Conservation (phyloP, 2,888 invertebrate species). For the Amiota communis region DNA sequence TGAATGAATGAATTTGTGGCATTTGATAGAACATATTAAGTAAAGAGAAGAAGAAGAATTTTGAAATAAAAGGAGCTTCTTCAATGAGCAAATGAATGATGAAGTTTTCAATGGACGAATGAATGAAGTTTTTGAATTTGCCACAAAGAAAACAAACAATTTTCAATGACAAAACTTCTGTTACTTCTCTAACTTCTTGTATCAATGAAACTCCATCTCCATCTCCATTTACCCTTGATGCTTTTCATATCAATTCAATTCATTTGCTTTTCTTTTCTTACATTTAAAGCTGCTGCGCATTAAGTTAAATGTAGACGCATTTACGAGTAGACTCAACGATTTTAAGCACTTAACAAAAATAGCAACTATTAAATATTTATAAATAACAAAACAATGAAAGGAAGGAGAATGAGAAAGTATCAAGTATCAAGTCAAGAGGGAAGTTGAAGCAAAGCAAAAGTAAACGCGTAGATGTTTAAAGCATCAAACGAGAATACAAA, state of each 20-base stretch:
- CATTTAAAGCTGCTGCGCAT: not conserved
- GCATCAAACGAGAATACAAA: not conserved
- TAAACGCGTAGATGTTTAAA: not conserved
- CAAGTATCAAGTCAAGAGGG: not conserved
- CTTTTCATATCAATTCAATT: too few species aligned
- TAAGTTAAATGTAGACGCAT: slow-evolving; percentile 6
- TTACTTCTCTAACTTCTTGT: too few species aligned
- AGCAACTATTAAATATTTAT: slow-evolving; percentile 68
- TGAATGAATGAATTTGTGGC: not conserved
- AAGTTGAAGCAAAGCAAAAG: not conserved
- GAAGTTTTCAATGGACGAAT: not conserved
- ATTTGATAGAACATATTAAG: too few species aligned
- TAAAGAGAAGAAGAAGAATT: too few species aligned
- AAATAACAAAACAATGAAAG: slow-evolving; percentile 42
- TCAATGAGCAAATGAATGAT: too few species aligned
- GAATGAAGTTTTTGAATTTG: not conserved
- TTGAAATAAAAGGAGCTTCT: too few species aligned
- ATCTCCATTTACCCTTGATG: too few species aligned
- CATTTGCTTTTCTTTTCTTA: too few species aligned
- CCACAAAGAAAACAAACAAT: too few species aligned
- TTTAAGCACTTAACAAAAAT: slow-evolving; percentile 65
- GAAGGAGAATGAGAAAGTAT: not conserved
- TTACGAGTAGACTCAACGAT: slow-evolving; percentile 45
- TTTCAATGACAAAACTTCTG: too few species aligned
- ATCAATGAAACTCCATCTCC: too few species aligned